Conservation (phyloP, 2,888 invertebrate genomes). For the Cristatella mucedo region DNA sequence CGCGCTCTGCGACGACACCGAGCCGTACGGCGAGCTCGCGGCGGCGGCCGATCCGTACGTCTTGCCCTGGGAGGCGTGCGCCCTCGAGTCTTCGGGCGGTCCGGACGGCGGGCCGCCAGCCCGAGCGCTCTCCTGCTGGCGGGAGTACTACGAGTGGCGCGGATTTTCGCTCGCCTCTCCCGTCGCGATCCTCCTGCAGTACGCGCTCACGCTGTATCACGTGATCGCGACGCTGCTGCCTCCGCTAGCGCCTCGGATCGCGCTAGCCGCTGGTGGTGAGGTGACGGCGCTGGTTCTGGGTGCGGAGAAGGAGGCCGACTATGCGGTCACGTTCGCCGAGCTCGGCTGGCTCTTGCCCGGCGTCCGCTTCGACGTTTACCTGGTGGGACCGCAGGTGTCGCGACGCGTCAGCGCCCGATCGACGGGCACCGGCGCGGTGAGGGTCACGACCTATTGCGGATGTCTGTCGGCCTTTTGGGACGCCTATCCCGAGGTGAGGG, state of each 20-base stretch:
- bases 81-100: no score
- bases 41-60: conserved; percentile 3
- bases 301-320: conserved; percentile 5
- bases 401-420: conserved; percentile 13
- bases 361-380: conserved; percentile 16
- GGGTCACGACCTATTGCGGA: conserved; percentile 16
- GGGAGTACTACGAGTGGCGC: conserved; percentile 15
- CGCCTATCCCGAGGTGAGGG: not conserved
- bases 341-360: conserved; percentile 18
- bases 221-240: no score
- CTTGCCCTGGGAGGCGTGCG: conserved; percentile 1
- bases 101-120: not conserved
- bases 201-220: conserved; percentile 28
- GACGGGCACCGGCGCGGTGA: conserved; percentile 15
- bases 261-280: not conserved
- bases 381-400: conserved; percentile 21
- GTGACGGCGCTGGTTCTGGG: not conserved
- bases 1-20: not conserved
- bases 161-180: conserved; percentile 26
- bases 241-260: no score
- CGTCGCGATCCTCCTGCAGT: conserved; percentile 24
- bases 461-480: conserved; percentile 18
- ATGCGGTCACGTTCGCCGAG: conserved; percentile 16
- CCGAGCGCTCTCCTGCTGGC: conserved; percentile 12
- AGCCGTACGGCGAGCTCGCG: not conserved